Percentiles rank a stretch among this genome's conserved stretches.
These are phyloP conservation scores for Mastomys natalensis DNA, from an alignment of 2,113 vertebrate genomes.

Conservation along the genomic window DNA sequence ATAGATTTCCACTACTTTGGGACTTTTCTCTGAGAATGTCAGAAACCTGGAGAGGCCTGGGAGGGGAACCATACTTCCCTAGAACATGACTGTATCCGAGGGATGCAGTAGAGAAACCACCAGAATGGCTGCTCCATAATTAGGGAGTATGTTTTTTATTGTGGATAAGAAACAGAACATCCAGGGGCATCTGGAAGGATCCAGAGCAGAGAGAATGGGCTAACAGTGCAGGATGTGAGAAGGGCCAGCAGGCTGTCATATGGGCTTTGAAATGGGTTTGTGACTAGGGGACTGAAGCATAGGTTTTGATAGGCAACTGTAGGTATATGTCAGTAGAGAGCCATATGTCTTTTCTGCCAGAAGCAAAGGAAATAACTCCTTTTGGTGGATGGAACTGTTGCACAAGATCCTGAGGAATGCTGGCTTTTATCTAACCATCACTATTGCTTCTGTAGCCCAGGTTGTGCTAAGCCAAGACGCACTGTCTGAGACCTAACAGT, in stretches of 20 bases:
- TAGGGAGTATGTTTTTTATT: not conserved
- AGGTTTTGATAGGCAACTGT: not conserved
- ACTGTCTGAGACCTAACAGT: not conserved
- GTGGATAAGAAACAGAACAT: not conserved
- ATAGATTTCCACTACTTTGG: not conserved
- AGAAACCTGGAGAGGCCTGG: slow-evolving; percentile 26
- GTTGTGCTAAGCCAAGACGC: not conserved
- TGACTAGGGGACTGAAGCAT: not conserved
- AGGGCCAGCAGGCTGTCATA: not conserved
- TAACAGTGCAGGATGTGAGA: not conserved
- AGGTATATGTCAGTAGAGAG: not conserved
- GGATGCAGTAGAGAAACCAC: not conserved
- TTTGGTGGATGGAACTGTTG: not conserved
- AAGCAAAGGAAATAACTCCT: not conserved
- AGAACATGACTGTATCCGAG: not conserved
- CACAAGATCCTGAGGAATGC: not conserved
- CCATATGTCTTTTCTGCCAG: not conserved
- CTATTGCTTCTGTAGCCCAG: not conserved
- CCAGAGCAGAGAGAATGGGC: not conserved
- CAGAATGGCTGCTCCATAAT: not conserved
- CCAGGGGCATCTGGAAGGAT: not conserved
- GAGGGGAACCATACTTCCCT: not conserved
- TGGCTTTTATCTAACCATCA: not conserved
- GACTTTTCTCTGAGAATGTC: slow-evolving; percentile 8
- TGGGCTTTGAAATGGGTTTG: not conserved